Conservation (phyloP, 1,140 invertebrate genomes). For the Eulimnadia texana region DNA sequence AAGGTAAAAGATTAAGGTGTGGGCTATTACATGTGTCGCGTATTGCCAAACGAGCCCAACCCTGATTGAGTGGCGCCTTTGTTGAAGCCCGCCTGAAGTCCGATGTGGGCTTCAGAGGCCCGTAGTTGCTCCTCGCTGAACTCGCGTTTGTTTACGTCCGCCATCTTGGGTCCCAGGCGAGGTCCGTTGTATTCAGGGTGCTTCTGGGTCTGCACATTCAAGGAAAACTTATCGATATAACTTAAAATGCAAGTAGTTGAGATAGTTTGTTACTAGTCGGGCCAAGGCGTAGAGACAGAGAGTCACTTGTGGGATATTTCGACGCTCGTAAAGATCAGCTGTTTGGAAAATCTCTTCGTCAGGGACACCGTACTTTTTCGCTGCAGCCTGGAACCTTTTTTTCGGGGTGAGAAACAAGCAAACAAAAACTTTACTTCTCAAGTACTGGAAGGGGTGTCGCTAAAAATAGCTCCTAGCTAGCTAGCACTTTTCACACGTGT, state of each 20-base stretch:
- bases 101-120: constrained; percentile 74
- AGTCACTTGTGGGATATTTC: constrained; percentile 92
- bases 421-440: neutral
- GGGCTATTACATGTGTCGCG: constrained; percentile 68
- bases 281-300: constrained; percentile 75
- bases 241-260: constrained; percentile 12
- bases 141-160: constrained; percentile 78
- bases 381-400: constrained; percentile 74
- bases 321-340: constrained; percentile 87
- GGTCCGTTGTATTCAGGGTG: constrained; percentile 86
- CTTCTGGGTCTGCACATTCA: constrained; percentile 61
- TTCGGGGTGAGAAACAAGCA: neutral
- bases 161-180: constrained; percentile 80
- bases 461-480: too few relatives aligned
- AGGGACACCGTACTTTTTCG: constrained; percentile 85
- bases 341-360: constrained; percentile 98
- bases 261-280: constrained; percentile 52
- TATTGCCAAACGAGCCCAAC: constrained; percentile 82
- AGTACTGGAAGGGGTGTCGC: neutral
- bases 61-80: constrained; percentile 78
- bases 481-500: too few relatives aligned
- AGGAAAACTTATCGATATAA: neutral
- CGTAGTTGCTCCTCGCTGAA: constrained; percentile 91
- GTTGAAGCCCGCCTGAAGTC: constrained; percentile 93
- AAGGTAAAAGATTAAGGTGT: neutral